Conservation (phyloP, 2,797 vertebrate genomes). For the Mormyrus hasselquistii region DNA sequence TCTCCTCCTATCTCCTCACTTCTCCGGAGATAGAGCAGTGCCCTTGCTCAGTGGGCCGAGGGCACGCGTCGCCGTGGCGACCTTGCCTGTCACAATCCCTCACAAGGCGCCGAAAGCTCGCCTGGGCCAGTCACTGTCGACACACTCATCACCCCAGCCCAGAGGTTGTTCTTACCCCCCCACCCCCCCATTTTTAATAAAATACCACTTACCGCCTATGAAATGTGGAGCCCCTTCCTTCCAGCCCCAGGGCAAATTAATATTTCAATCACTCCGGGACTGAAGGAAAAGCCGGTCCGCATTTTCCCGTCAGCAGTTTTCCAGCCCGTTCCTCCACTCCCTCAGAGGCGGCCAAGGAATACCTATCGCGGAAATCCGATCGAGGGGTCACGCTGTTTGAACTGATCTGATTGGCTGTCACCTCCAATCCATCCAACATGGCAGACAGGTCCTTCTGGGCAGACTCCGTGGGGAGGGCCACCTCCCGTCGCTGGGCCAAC, state of each 20-base stretch:
- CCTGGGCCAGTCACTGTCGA: slow-evolving; percentile 49
- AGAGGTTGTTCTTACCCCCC: slow-evolving; percentile 46
- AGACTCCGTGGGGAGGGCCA: slow-evolving; percentile 64
- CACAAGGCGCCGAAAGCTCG: slow-evolving; percentile 45
- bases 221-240: slow-evolving; percentile 66
- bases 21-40: neutral
- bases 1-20: neutral
- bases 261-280: slow-evolving; percentile 89
- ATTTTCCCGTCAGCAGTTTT: slow-evolving; percentile 74
- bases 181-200: slow-evolving; percentile 65
- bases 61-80: slow-evolving; percentile 53
- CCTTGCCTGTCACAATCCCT: slow-evolving; percentile 67
- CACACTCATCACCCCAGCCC: slow-evolving; percentile 41
- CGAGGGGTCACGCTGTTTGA: slow-evolving; percentile 69
- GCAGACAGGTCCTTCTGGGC: slow-evolving; percentile 74
- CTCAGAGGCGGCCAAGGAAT: slow-evolving; percentile 51
- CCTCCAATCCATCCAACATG: slow-evolving; percentile 71
- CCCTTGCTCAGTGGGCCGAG: slow-evolving; percentile 55
- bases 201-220: slow-evolving; percentile 78
- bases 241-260: slow-evolving; percentile 86
- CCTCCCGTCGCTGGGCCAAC: slow-evolving; percentile 76
- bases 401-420: slow-evolving; percentile 82
- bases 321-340: slow-evolving; percentile 45
- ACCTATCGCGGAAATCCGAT: slow-evolving; percentile 62
- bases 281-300: slow-evolving; percentile 58